A percentile compares a stretch with the other conserved stretches of the same genome.
Conservation (phyloP, 2,888 invertebrate genomes). For the Synergus umbraculus region DNA sequence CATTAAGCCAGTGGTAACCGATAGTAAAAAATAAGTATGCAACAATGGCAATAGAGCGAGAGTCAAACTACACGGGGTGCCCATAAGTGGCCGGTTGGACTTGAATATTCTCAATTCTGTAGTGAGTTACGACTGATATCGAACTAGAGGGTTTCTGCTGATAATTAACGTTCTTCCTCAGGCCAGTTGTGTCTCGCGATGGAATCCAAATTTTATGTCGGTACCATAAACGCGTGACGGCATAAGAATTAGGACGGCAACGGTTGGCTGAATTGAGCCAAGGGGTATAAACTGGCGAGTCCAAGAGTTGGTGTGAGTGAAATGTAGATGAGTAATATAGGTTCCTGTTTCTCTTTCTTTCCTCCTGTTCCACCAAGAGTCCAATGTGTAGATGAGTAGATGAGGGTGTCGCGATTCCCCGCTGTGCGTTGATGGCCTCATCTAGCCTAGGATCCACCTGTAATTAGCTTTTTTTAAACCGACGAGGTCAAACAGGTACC, state of each 20-base stretch:
- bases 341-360: constrained; percentile 60
- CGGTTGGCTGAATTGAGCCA: constrained; percentile 54
- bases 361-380: constrained; percentile 41
- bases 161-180: constrained; percentile 71
- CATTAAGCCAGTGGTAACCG: not conserved
- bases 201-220: constrained; percentile 76
- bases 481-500: constrained; percentile 59
- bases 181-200: constrained; percentile 63
- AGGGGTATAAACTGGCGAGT: constrained; percentile 56
- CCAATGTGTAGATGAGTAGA: constrained; percentile 65
- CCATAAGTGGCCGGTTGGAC: constrained; percentile 52
- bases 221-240: constrained; percentile 76
- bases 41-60: constrained; percentile 43
- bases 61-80: constrained; percentile 50
- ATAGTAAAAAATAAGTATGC: constrained; percentile 51
- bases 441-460: constrained; percentile 69
- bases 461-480: constrained; percentile 73
- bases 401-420: constrained; percentile 76
- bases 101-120: constrained; percentile 60
- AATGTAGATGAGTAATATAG: constrained; percentile 76
- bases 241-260: constrained; percentile 74
- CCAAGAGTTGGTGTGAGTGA: constrained; percentile 61
- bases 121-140: constrained; percentile 74
- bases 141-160: constrained; percentile 66
- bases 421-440: constrained; percentile 76